These are phyloP conservation scores for Synanceia verrucosa DNA, from an alignment of 2,797 vertebrate species.

Conservation along the genomic window DNA sequence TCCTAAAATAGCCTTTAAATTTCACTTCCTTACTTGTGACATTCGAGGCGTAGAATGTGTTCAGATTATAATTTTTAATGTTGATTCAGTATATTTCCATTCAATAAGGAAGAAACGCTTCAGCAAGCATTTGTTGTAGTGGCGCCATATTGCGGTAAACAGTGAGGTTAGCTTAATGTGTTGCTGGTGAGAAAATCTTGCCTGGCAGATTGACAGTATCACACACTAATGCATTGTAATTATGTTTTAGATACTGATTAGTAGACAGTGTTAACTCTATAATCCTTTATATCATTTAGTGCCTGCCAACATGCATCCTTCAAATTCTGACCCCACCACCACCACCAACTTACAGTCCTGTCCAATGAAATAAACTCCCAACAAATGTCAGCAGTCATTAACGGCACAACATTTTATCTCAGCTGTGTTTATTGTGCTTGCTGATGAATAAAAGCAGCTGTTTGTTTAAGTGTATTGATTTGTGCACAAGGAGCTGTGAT, in stretches of 20 bases:
- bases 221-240: slow-evolving; percentile 62
- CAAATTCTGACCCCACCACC: slow-evolving; percentile 62
- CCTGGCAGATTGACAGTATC: slow-evolving; percentile 61
- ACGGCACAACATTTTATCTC: slow-evolving; percentile 41
- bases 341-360: slow-evolving; percentile 33
- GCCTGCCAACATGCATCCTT: slow-evolving; percentile 63
- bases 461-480: slow-evolving; percentile 53
- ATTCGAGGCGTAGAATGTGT: not conserved
- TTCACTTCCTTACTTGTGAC: not conserved
- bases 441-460: slow-evolving; percentile 44
- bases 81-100: not conserved
- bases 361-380: slow-evolving; percentile 38
- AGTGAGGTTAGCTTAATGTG: slow-evolving; percentile 23
- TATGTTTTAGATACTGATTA: slow-evolving; percentile 62
- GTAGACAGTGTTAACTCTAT: slow-evolving; percentile 49
- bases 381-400: slow-evolving; percentile 60
- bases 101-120: slow-evolving; percentile 1
- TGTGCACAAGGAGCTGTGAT: slow-evolving; percentile 30
- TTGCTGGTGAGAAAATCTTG: slow-evolving; percentile 42
- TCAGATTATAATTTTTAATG: not conserved
- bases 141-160: slow-evolving; percentile 25
- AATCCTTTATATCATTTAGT: slow-evolving; percentile 62
- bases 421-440: slow-evolving; percentile 50
- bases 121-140: slow-evolving; percentile 26
- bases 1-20: not conserved